phyloP scores from a whole-genome alignment of 2,888 invertebrate species.

The Acrocyrtus sp. region DNA sequence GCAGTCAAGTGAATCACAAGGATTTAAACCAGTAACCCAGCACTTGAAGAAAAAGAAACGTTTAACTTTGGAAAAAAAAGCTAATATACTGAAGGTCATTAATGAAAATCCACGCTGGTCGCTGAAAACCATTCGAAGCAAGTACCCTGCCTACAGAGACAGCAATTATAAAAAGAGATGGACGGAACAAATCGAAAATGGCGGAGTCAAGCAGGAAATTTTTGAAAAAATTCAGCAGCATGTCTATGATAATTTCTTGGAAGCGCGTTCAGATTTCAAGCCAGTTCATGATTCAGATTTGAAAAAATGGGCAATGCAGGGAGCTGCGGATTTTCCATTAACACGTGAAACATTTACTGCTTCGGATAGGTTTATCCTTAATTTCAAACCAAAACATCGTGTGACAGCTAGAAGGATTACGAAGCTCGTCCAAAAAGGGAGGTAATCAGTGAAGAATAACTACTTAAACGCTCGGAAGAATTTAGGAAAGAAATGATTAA shows the following conservation, averaged over 20 bases:
- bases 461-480: background rate
- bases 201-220: background rate
- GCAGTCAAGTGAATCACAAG: too few relatives aligned
- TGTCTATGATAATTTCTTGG: background rate
- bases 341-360: background rate
- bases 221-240: background rate
- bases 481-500: conserved; percentile 6
- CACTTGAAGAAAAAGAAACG: background rate
- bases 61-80: background rate
- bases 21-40: too few relatives aligned
- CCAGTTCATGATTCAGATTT: conserved; percentile 1
- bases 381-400: background rate
- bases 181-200: background rate
- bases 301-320: background rate
- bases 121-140: background rate
- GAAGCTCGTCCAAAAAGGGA: too few relatives aligned
- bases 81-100: background rate
- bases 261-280: background rate
- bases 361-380: background rate
- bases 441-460: background rate
- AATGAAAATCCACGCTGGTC: background rate
- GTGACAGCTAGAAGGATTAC: conserved; percentile 8
- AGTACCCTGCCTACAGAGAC: background rate
- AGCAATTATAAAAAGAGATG: background rate
- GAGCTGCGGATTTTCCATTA: background rate